These are phyloP conservation scores for Tuta absoluta DNA, from an alignment of 2,888 invertebrate species.

Conservation along the genomic window DNA sequence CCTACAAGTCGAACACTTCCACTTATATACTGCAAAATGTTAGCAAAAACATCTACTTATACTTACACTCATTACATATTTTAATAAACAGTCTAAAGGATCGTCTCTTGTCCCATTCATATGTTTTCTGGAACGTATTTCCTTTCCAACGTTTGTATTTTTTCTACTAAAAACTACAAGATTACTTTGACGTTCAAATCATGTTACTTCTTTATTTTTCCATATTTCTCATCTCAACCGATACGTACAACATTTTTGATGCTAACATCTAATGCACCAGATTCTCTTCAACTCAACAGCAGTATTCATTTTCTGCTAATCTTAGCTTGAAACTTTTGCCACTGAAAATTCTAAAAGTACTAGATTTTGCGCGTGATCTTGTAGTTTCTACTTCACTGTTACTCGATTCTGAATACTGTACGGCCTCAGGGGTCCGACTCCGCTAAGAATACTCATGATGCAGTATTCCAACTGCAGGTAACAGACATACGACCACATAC, in stretches of 20 bases:
- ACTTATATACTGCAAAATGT: neutral
- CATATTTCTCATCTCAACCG: neutral
- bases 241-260: neutral
- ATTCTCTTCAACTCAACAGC: neutral
- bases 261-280: neutral
- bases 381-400: constrained; percentile 20
- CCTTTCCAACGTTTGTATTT: constrained; percentile 6
- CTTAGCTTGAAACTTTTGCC: constrained; percentile 1
- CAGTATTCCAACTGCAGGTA: constrained; percentile 76
- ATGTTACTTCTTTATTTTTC: no score
- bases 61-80: constrained; percentile 11
- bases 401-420: constrained; percentile 25
- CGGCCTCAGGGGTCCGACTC: constrained; percentile 48
- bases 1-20: constrained; percentile 12
- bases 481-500: constrained; percentile 49
- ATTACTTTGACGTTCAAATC: neutral
- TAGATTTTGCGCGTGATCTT: constrained; percentile 11
- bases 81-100: neutral
- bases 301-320: neutral
- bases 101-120: constrained; percentile 9
- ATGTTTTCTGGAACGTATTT: neutral
- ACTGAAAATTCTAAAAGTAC: neutral
- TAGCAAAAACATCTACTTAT: neutral
- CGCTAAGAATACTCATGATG: constrained; percentile 68
- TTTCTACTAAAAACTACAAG: constrained; percentile 24